A percentile compares a stretch with the other conserved stretches of the same genome.
These are phyloP conservation scores for Eupelmus urozonus DNA, from an alignment of 2,888 invertebrate species.

Conservation along the genomic window DNA sequence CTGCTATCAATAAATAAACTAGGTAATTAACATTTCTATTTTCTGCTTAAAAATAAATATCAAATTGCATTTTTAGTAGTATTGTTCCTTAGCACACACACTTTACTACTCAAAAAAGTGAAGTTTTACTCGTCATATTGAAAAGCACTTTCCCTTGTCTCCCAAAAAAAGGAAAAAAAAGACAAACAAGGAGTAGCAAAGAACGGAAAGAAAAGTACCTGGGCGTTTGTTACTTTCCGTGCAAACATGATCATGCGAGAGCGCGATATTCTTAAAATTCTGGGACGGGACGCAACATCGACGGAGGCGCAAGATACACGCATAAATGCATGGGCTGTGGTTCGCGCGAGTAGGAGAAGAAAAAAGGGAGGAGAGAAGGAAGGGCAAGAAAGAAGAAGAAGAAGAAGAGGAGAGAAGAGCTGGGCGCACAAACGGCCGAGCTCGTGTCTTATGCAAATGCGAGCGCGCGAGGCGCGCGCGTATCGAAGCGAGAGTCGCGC, in stretches of 20 bases:
- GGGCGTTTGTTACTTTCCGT: constrained; percentile 34
- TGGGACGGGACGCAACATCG: constrained; percentile 31
- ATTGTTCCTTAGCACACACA: too few species aligned
- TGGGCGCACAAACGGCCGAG: constrained; percentile 30
- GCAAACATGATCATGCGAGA: constrained; percentile 22
- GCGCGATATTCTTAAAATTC: constrained; percentile 39
- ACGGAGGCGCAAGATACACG: constrained; percentile 51
- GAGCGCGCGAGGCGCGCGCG: constrained; percentile 31
- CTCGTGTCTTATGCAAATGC: constrained; percentile 60
- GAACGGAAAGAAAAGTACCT: not conserved
- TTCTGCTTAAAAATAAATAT: too few species aligned
- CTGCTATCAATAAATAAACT: too few species aligned
- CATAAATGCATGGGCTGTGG: constrained; percentile 44
- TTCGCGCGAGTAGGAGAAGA: not conserved
- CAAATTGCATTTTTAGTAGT: too few species aligned
- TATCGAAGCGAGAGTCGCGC: constrained; percentile 39
- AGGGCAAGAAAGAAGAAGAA: not conserved
- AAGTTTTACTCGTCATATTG: too few species aligned
- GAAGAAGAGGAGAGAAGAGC: not conserved
- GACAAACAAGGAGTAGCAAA: not conserved
- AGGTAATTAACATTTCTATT: too few species aligned
- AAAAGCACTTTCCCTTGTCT: too few species aligned
- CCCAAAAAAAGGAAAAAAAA: not conserved
- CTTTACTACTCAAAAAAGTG: too few species aligned
- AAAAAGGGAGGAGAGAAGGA: constrained; percentile 2